These are phyloP conservation scores for Chalcosyrphus nemorum DNA, from an alignment of 2,888 invertebrate genomes.

Conservation along the genomic window DNA sequence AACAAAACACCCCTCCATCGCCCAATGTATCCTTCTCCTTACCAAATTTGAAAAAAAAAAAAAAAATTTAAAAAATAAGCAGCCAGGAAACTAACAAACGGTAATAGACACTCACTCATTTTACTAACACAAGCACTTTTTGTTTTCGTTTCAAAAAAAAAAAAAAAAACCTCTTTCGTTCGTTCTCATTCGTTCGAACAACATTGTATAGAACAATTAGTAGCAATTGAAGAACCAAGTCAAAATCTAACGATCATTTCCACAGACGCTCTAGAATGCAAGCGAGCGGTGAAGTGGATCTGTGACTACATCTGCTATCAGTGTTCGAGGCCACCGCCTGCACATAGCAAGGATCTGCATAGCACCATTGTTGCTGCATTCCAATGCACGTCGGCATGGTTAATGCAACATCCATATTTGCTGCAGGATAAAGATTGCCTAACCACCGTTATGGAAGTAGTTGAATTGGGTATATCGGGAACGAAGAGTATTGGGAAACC, in stretches of 20 bases:
- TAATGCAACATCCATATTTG: slow-evolving; percentile 94
- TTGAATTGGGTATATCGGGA: slow-evolving; percentile 98
- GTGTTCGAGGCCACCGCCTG: slow-evolving; percentile 96
- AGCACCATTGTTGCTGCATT: slow-evolving; percentile 97
- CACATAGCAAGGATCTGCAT: slow-evolving; percentile 96
- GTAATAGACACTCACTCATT: slow-evolving; percentile 78
- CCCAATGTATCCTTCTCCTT: slow-evolving; percentile 48
- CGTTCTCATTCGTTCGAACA: slow-evolving; percentile 71
- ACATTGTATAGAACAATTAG: slow-evolving; percentile 80
- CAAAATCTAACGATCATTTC: slow-evolving; percentile 82
- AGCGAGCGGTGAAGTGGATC: slow-evolving; percentile 97
- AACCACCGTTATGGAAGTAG: slow-evolving; percentile 96
- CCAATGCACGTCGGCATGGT: slow-evolving; percentile 95
- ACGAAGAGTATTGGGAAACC: slow-evolving; percentile 94
- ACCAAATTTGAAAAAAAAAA: slow-evolving; percentile 57
- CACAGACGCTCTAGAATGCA: slow-evolving; percentile 93
- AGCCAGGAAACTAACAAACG: slow-evolving; percentile 81
- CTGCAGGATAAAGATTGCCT: slow-evolving; percentile 96
- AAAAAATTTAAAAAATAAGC: slow-evolving; percentile 72
- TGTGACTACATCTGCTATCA: slow-evolving; percentile 99
- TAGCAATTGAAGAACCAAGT: slow-evolving; percentile 81
- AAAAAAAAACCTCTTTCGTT: slow-evolving; percentile 65
- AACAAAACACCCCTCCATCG: slow-evolving; percentile 47
- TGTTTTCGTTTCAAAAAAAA: slow-evolving; percentile 71
- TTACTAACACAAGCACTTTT: slow-evolving; percentile 77